Percentiles rank a stretch among this genome's conserved stretches.
These are phyloP conservation scores for Pygoscelis antarcticus DNA, from an alignment of 2,113 vertebrate genomes.

Conservation along the genomic window DNA sequence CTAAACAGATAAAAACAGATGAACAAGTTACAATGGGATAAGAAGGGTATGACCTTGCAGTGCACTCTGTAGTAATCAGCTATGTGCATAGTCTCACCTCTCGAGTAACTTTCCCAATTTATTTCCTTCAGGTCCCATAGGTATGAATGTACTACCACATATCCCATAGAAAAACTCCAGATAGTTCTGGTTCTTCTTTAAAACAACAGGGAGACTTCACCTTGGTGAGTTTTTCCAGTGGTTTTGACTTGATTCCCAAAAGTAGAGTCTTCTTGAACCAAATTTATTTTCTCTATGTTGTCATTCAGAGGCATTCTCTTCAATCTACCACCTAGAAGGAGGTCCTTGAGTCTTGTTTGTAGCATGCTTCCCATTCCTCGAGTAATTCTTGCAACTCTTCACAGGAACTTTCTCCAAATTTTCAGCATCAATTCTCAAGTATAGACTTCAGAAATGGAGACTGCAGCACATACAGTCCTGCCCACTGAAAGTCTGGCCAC, in stretches of 20 bases:
- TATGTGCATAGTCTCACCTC: background rate
- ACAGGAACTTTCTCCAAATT: background rate
- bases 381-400: background rate
- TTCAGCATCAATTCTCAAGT: background rate
- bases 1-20: background rate
- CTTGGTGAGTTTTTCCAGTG: background rate
- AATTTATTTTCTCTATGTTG: background rate
- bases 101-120: background rate
- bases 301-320: background rate
- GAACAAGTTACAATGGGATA: background rate
- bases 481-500: background rate
- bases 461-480: background rate
- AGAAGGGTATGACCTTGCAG: background rate
- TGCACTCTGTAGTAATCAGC: background rate
- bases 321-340: background rate
- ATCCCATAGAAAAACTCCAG: background rate
- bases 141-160: fast-evolving
- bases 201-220: background rate
- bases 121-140: background rate
- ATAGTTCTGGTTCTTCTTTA: background rate
- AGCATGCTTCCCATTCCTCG: background rate
- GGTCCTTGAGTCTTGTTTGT: background rate
- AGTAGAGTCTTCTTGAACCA: background rate
- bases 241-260: background rate
- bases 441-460: background rate